A percentile compares a stretch with the other conserved stretches of the same genome.
Conservation (phyloP, 1,140 invertebrate species). For the Caenorhabditis briggsae region DNA sequence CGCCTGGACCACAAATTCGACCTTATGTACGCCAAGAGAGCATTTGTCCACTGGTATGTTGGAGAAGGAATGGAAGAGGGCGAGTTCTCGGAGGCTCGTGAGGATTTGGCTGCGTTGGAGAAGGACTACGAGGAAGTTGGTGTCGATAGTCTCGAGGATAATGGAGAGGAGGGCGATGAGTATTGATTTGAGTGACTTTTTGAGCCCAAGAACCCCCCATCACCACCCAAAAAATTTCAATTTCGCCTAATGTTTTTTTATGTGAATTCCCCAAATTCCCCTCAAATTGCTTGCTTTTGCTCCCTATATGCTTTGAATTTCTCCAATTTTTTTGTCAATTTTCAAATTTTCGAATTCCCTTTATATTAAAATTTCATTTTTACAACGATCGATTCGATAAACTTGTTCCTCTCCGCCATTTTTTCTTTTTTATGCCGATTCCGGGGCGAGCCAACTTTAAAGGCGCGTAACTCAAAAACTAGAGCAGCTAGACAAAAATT, state of each 20-base stretch:
- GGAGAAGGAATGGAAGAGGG: constrained; percentile 83
- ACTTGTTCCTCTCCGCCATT: neutral
- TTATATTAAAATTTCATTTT: neutral
- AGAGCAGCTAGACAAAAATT: too few relatives aligned
- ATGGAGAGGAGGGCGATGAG: constrained; percentile 66
- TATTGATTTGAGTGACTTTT: constrained; percentile 34
- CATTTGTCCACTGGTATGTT: constrained; percentile 66
- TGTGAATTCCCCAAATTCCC: neutral
- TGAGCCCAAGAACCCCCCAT: neutral
- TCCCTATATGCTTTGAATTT: neutral
- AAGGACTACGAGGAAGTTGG: constrained; percentile 81
- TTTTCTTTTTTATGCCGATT: neutral
- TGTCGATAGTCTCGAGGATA: constrained; percentile 67
- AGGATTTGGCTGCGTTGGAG: constrained; percentile 83
- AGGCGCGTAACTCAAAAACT: too few relatives aligned
- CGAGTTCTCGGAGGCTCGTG: constrained; percentile 85
- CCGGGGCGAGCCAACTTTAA: too few relatives aligned
- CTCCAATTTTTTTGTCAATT: neutral
- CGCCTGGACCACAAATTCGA: constrained; percentile 81
- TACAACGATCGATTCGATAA: constrained; percentile 32
- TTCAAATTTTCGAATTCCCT: too few relatives aligned
- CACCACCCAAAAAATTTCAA: neutral
- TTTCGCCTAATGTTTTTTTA: neutral
- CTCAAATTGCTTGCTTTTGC: neutral
- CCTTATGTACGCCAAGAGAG: constrained; percentile 83